A percentile compares a stretch with the other conserved stretches of the same genome.
These are phyloP conservation scores for Eciton burchellii DNA, from an alignment of 1,140 invertebrate species.

Conservation along the genomic window DNA sequence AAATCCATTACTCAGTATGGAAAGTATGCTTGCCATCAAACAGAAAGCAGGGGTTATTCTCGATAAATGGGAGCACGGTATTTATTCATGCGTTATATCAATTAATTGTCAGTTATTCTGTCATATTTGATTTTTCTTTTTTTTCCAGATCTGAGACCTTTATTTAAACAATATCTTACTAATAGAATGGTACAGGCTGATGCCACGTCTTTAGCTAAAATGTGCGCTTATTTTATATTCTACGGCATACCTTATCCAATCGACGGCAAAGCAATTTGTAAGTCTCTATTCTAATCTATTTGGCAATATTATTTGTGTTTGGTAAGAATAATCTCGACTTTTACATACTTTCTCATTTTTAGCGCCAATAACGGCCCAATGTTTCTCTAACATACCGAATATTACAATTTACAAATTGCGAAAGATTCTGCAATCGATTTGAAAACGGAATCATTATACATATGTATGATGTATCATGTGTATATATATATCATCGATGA, in stretches of 20 bases:
- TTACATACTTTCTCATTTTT: conserved; percentile 65
- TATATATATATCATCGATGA: no score
- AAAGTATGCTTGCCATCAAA: conserved; percentile 86
- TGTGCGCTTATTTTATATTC: conserved; percentile 87
- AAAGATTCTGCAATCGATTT: conserved; percentile 68
- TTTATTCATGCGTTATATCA: conserved; percentile 34
- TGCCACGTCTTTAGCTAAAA: conserved; percentile 78
- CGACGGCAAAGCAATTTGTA: conserved; percentile 73
- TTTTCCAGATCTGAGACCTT: conserved; percentile 81
- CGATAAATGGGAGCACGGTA: conserved; percentile 86
- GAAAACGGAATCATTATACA: conserved; percentile 12
- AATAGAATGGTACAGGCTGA: conserved; percentile 77
- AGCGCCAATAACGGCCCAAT: conserved; percentile 72
- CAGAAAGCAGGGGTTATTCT: conserved; percentile 86
- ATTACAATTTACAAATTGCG: conserved; percentile 77
- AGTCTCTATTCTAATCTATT: conserved; percentile 56
- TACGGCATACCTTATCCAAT: conserved; percentile 86
- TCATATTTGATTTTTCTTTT: conserved; percentile 4
- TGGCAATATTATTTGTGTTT: conserved; percentile 10
- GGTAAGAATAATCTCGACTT: conserved; percentile 46
- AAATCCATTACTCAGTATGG: conserved; percentile 82
- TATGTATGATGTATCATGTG: neutral
- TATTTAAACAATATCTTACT: conserved; percentile 84
- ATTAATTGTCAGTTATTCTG: conserved; percentile 19
- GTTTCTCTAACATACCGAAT: conserved; percentile 64